Percentiles rank a stretch among this genome's conserved stretches.
These are phyloP conservation scores for Uromys caudimaculatus DNA, from an alignment of 2,797 vertebrate genomes.

Conservation along the genomic window DNA sequence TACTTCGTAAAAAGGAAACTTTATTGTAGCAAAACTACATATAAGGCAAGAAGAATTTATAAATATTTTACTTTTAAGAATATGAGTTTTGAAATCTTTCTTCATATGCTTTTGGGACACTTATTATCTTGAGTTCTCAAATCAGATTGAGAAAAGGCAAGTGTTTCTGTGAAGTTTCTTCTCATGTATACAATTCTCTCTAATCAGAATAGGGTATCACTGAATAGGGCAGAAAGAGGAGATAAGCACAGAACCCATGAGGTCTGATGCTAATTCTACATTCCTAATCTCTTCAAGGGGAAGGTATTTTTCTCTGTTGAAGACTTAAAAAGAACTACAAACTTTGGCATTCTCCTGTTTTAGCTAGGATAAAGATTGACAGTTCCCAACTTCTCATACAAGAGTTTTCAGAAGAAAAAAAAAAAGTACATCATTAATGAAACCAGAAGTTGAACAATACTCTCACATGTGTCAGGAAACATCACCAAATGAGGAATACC, in stretches of 20 bases:
- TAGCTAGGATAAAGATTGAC: not conserved
- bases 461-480: not conserved
- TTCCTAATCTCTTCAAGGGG: conserved; percentile 1
- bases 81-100: not conserved
- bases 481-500: not conserved
- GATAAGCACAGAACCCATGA: not conserved
- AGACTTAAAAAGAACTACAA: not conserved
- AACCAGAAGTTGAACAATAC: not conserved
- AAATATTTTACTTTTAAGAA: conserved; percentile 6
- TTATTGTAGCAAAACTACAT: not conserved
- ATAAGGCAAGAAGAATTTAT: not conserved
- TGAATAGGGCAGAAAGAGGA: conserved; percentile 32
- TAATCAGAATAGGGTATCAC: conserved; percentile 47
- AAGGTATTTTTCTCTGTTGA: conserved; percentile 31
- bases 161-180: conserved; percentile 37
- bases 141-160: conserved; percentile 32
- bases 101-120: not conserved
- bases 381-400: not conserved
- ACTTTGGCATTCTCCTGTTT: not conserved
- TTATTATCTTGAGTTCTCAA: conserved; percentile 60
- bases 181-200: conserved; percentile 25
- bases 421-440: not conserved
- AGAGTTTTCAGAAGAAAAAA: not conserved
- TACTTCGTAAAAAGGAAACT: not conserved
- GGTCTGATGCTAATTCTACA: conserved; percentile 14